Evolutionary conservation across 2,888 invertebrate genomes (phyloP).

Genomic region (Drymonia ruficornis): DNA sequence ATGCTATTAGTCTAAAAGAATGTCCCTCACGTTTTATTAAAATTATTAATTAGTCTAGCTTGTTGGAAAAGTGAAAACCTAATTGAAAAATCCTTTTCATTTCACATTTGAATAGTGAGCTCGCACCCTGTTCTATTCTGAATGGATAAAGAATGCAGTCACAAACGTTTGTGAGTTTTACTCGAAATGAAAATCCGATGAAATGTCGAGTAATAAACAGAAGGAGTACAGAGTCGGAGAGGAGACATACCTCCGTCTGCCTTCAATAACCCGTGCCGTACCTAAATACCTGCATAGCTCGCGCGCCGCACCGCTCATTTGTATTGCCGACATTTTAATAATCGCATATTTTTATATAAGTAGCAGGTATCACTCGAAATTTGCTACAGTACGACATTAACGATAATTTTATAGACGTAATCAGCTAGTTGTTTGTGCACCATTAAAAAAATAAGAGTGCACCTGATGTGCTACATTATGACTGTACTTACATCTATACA

Average conservation of each 20-base stretch:
- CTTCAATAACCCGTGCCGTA: conserved; percentile 68
- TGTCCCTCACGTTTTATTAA: too few species aligned
- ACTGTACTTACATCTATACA: too few species aligned
- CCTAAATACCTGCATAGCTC: conserved; percentile 66
- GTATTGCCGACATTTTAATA: conserved; percentile 79
- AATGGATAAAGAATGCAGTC: not conserved
- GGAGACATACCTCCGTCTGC: conserved; percentile 39
- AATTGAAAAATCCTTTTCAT: not conserved
- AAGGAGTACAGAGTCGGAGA: conserved; percentile 25
- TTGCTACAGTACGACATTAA: not conserved
- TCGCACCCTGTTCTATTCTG: not conserved
- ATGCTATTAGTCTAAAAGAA: too few species aligned
- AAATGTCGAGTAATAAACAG: conserved; percentile 26
- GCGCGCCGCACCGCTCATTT: conserved; percentile 68
- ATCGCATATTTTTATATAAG: conserved; percentile 74
- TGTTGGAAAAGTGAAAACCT: not conserved
- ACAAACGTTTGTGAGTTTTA: not conserved
- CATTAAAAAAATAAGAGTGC: too few species aligned
- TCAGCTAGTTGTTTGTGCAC: too few species aligned
- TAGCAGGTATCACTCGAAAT: conserved; percentile 26
- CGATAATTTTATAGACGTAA: not conserved
- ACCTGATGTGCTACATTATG: too few species aligned
- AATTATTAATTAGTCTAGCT: too few species aligned
- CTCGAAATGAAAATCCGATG: conserved; percentile 4
- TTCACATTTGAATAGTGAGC: not conserved